Evolutionary conservation across 1,140 invertebrate species (phyloP).

Genomic region (Coelopa frigida): DNA sequence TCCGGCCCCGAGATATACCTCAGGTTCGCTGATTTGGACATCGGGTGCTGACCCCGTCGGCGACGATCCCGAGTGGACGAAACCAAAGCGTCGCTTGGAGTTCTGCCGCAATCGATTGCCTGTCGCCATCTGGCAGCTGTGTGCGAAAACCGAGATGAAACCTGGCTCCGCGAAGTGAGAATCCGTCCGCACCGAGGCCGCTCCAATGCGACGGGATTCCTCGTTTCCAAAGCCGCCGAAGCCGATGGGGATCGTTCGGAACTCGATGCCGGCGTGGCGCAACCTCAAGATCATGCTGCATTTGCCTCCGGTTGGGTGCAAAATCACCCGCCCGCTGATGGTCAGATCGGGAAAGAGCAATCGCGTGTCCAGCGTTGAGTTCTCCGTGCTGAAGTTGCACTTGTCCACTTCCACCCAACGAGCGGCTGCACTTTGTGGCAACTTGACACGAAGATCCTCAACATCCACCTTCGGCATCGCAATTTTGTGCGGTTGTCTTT

Average conservation of each 20-base stretch:
- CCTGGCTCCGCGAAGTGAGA: constrained; percentile 74
- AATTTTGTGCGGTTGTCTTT: constrained; percentile 33
- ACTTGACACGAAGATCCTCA: constrained; percentile 53
- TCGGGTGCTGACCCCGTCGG: constrained; percentile 10
- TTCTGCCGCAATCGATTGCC: constrained; percentile 36
- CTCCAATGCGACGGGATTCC: constrained; percentile 47
- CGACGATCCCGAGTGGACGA: constrained; percentile 7
- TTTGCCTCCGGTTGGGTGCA: constrained; percentile 50
- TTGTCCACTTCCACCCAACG: constrained; percentile 64
- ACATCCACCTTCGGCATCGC: constrained; percentile 35
- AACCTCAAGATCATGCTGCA: constrained; percentile 74
- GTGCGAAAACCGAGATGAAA: constrained; percentile 75
- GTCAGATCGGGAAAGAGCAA: constrained; percentile 69
- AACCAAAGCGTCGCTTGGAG: constrained; percentile 35
- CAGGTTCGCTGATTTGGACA: constrained; percentile 30
- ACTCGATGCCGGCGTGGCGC: constrained; percentile 68
- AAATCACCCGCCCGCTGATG: constrained; percentile 64
- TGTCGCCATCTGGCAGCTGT: constrained; percentile 57
- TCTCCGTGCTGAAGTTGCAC: constrained; percentile 64
- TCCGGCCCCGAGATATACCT: constrained; percentile 26
- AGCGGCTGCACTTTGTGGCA: constrained; percentile 46
- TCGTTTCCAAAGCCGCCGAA: constrained; percentile 20
- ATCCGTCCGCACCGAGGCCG: constrained; percentile 69
- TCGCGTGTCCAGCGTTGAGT: constrained; percentile 65
- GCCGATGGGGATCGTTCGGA: constrained; percentile 47